These are phyloP conservation scores for Drosophila cognata DNA, from an alignment of 2,888 invertebrate species.

Conservation along the genomic window DNA sequence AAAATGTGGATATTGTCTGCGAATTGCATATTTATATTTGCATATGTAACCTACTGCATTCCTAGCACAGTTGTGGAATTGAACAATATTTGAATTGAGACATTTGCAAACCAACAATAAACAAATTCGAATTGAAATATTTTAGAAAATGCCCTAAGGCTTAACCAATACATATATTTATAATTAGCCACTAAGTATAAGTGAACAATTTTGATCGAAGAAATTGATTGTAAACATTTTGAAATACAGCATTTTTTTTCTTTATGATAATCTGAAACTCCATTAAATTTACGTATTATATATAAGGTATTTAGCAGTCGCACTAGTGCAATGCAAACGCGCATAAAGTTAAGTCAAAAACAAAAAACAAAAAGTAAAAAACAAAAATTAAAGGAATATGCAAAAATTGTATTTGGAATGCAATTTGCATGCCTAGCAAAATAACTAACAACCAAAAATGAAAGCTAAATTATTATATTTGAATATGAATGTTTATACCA, in stretches of 20 bases:
- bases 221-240: constrained; percentile 37
- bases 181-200: constrained; percentile 6
- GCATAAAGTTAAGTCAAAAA: constrained; percentile 4
- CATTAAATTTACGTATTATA: constrained; percentile 32
- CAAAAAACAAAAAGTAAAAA: neutral
- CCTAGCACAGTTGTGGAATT: constrained; percentile 80
- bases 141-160: constrained; percentile 23
- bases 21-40: constrained; percentile 41
- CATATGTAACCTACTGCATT: constrained; percentile 73
- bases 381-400: neutral
- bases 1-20: constrained; percentile 24
- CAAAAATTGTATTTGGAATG: constrained; percentile 5
- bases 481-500: constrained; percentile 68
- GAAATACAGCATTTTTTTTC: constrained; percentile 36
- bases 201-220: constrained; percentile 9
- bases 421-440: constrained; percentile 5
- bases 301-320: constrained; percentile 51
- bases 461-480: constrained; percentile 62
- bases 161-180: constrained; percentile 6
- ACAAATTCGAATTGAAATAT: constrained; percentile 47
- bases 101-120: constrained; percentile 46
- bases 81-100: constrained; percentile 68
- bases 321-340: constrained; percentile 2
- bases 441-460: constrained; percentile 22
- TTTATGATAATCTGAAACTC: constrained; percentile 6